Conservation (phyloP, 2,888 invertebrate genomes). For the Acanthosepion pharaonis region DNA sequence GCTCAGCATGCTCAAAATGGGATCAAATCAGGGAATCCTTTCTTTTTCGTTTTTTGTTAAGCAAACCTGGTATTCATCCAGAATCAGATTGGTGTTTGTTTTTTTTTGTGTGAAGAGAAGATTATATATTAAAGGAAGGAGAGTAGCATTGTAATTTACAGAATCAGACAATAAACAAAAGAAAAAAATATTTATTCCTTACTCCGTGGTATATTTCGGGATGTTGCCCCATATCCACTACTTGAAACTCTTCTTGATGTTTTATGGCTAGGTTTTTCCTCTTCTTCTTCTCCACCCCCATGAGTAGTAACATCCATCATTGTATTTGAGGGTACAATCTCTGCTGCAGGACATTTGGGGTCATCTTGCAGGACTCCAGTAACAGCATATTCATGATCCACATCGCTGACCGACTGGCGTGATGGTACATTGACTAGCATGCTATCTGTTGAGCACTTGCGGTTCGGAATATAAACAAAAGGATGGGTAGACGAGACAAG, state of each 20-base stretch:
- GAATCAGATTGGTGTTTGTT: too few species aligned
- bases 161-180: too few species aligned
- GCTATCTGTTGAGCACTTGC: constrained; percentile 37
- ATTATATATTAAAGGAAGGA: too few species aligned
- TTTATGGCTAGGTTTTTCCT: background rate
- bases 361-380: background rate
- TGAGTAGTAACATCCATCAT: constrained; percentile 14
- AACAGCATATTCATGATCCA: constrained; percentile 25
- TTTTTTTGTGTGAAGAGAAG: too few species aligned
- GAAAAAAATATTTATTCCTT: background rate
- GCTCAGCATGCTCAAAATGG: too few species aligned
- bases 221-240: background rate
- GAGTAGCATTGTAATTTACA: too few species aligned
- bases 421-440: constrained; percentile 38
- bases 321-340: background rate
- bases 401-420: constrained; percentile 38
- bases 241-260: constrained; percentile 8
- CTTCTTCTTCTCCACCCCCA: constrained; percentile 38
- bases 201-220: constrained; percentile 23
- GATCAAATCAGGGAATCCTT: too few species aligned
- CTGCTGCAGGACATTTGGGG: background rate
- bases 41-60: too few species aligned
- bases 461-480: constrained; percentile 42
- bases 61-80: too few species aligned
- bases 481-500: background rate